Evolutionary conservation across 2,113 vertebrate species (phyloP).

Genomic region (Ellobius talpinus): DNA sequence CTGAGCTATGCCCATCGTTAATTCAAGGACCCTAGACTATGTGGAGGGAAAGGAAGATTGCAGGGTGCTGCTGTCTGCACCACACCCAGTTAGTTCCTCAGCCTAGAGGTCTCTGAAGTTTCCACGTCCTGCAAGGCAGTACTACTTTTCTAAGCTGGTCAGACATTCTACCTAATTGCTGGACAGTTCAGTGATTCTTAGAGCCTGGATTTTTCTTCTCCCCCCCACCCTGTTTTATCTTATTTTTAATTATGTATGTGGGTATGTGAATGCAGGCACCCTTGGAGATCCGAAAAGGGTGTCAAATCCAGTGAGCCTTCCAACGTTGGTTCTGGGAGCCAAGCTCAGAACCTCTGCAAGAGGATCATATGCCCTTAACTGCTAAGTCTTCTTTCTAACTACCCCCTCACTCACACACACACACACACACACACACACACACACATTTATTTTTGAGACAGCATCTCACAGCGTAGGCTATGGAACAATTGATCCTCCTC

Average conservation of each 20-base stretch:
- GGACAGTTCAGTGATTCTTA: not conserved
- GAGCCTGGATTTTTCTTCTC: not conserved
- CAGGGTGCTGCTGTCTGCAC: not conserved
- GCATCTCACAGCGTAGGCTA: not conserved
- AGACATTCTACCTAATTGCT: not conserved
- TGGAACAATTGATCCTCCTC: not conserved
- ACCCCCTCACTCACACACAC: too few relatives aligned
- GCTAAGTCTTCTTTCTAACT: not conserved
- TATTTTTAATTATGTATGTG: not conserved
- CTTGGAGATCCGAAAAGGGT: not conserved
- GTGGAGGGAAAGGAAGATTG: too few relatives aligned
- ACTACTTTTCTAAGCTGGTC: not conserved
- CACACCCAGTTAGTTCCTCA: not conserved
- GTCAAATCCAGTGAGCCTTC: not conserved
- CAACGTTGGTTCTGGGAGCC: not conserved
- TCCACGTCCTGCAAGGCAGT: not conserved
- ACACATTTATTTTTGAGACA: not conserved
- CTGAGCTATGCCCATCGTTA: fast-evolving
- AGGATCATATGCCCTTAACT: not conserved
- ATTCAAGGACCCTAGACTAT: not conserved
- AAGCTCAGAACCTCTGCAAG: not conserved
- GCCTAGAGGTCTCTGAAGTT: not conserved
- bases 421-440: too few relatives aligned
- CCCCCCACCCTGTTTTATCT: not conserved
- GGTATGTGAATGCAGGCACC: not conserved